A percentile compares a stretch with the other conserved stretches of the same genome.
phyloP scores from a whole-genome alignment of 2,888 invertebrate genomes.

The Ormia ochracea region DNA sequence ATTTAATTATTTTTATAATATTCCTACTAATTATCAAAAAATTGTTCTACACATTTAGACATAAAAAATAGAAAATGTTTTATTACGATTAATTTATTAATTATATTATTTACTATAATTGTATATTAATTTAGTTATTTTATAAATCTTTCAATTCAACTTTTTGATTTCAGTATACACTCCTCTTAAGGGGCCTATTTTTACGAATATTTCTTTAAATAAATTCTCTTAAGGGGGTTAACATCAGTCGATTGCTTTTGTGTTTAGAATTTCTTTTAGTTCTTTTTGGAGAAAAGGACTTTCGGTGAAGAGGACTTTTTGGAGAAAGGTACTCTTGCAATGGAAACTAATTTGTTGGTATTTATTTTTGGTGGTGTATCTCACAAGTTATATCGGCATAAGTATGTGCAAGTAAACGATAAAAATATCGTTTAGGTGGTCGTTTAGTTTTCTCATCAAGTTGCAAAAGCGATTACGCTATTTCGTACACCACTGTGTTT shows the following conservation, averaged over 20 bases:
- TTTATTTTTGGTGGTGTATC: too few relatives aligned
- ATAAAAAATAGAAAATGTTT: slow-evolving; percentile 57
- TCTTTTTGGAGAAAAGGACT: too few relatives aligned
- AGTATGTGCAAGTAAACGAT: too few relatives aligned
- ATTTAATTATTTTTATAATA: not conserved
- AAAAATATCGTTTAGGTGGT: too few relatives aligned
- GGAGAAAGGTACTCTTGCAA: too few relatives aligned
- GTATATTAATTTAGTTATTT: slow-evolving; percentile 15
- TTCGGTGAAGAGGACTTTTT: too few relatives aligned
- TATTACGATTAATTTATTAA: not conserved
- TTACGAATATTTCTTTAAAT: not conserved
- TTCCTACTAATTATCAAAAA: slow-evolving; percentile 47
- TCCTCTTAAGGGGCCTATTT: slow-evolving; percentile 3
- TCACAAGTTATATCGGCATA: too few relatives aligned
- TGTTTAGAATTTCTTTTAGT: too few relatives aligned
- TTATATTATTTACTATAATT: not conserved
- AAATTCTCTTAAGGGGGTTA: slow-evolving; percentile 21
- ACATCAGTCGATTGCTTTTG: slow-evolving; percentile 49
- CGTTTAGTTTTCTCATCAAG: too few relatives aligned
- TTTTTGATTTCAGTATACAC: slow-evolving; percentile 36
- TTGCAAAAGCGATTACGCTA: too few relatives aligned
- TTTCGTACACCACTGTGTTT: too few relatives aligned
- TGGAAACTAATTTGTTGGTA: too few relatives aligned
- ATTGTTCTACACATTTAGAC: slow-evolving; percentile 58
- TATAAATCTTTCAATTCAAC: not conserved